Conservation (phyloP, 1,140 invertebrate species). For the Akabosia matsudoensis region DNA sequence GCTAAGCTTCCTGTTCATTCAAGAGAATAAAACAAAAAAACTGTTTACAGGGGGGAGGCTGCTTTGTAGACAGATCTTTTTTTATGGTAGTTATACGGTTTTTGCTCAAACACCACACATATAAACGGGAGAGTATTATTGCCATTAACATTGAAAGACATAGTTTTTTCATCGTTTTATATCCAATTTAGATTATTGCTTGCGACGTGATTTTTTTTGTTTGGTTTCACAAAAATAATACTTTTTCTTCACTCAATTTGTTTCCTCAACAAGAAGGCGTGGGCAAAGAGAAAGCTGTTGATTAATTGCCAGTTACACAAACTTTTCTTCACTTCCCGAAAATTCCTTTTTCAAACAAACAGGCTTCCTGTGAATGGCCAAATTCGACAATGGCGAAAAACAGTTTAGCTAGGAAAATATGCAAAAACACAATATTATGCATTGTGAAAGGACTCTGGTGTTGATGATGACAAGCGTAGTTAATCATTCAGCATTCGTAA, state of each 20-base stretch:
- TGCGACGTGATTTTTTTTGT: background rate
- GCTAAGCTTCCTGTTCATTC: too few relatives aligned
- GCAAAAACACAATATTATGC: too few relatives aligned
- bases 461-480: too few relatives aligned
- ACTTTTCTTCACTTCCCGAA: too few relatives aligned
- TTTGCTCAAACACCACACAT: background rate
- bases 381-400: too few relatives aligned
- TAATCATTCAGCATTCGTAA: too few relatives aligned
- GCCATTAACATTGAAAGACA: background rate
- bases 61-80: background rate
- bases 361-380: too few relatives aligned
- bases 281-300: background rate
- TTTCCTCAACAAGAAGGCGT: background rate
- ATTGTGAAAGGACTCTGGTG: too few relatives aligned
- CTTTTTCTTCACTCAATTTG: background rate
- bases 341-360: too few relatives aligned
- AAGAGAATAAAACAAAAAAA: too few relatives aligned
- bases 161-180: background rate
- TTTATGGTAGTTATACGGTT: background rate
- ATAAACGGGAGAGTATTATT: background rate
- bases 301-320: background rate
- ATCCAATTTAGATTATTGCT: conserved; percentile 8
- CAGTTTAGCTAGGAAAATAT: too few relatives aligned
- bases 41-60: too few relatives aligned
- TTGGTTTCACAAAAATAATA: background rate